phyloP scores from a whole-genome alignment of 2,797 vertebrate genomes.

The Chloroceryle amazona region DNA sequence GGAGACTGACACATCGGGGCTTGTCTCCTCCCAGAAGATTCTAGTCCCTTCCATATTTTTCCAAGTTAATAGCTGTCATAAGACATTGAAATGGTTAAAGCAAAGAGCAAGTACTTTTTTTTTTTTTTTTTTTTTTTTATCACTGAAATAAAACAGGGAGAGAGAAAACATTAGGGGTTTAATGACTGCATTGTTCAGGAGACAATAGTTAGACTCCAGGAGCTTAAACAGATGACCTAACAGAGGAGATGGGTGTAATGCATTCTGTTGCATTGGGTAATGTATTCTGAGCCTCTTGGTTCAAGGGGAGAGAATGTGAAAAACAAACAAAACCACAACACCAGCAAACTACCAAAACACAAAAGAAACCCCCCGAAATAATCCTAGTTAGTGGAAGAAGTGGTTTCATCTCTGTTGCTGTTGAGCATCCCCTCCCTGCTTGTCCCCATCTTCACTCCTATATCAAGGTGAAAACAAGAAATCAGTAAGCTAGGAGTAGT shows the following conservation, averaged over 20 bases:
- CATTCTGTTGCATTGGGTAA: not conserved
- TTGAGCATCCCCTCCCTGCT: not conserved
- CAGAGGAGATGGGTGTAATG: not conserved
- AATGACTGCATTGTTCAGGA: not conserved
- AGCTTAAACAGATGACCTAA: not conserved
- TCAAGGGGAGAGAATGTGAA: not conserved
- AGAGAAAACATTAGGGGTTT: not conserved
- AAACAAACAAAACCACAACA: not conserved
- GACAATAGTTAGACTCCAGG: not conserved
- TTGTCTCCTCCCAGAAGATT: not conserved
- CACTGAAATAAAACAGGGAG: not conserved
- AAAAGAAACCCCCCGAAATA: not conserved
- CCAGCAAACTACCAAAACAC: not conserved
- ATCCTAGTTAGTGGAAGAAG: not conserved
- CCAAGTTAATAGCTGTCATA: not conserved
- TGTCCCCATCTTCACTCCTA: constrained; percentile 38
- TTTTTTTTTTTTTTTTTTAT: not conserved
- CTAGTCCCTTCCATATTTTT: not conserved
- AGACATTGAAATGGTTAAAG: not conserved
- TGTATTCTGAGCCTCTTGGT: not conserved
- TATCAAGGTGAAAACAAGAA: constrained; percentile 70
- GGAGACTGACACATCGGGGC: not conserved
- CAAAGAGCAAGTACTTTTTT: not conserved
- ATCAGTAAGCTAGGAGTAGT: constrained; percentile 51
- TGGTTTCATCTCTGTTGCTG: not conserved